Evolutionary conservation across 2,113 vertebrate genomes (phyloP).

Genomic region (Eonycteris spelaea): DNA sequence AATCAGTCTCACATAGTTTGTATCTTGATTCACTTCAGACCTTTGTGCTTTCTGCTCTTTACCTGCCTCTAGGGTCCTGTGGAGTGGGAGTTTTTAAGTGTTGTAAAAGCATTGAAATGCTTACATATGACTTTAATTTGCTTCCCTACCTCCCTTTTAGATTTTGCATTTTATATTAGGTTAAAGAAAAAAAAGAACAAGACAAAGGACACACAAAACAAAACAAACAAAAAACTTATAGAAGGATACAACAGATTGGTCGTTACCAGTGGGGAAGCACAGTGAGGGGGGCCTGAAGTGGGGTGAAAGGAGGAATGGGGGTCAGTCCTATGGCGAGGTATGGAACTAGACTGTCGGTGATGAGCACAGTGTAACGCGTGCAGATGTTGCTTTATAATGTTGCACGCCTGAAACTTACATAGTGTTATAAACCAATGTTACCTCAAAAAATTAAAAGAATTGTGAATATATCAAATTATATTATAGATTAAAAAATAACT

Average conservation of each 20-base stretch:
- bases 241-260: background rate
- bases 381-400: too few relatives aligned
- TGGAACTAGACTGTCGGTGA: background rate
- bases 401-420: background rate
- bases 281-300: background rate
- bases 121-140: background rate
- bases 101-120: background rate
- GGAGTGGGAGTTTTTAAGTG: background rate
- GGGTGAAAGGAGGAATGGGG: background rate
- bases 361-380: background rate
- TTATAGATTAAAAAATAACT: background rate
- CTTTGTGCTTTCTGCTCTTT: constrained; percentile 6
- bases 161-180: constrained; percentile 10
- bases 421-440: background rate
- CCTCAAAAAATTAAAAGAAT: background rate
- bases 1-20: background rate
- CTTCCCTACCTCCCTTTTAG: background rate
- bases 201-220: background rate
- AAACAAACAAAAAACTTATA: background rate
- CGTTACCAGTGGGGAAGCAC: background rate
- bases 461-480: background rate
- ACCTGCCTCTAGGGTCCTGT: background rate
- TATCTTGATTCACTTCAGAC: background rate
- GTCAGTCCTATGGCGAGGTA: background rate
- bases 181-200: background rate